Percentiles rank a stretch among this genome's conserved stretches.
phyloP scores from a whole-genome alignment of 2,113 vertebrate genomes.

The Gallinago undulata region DNA sequence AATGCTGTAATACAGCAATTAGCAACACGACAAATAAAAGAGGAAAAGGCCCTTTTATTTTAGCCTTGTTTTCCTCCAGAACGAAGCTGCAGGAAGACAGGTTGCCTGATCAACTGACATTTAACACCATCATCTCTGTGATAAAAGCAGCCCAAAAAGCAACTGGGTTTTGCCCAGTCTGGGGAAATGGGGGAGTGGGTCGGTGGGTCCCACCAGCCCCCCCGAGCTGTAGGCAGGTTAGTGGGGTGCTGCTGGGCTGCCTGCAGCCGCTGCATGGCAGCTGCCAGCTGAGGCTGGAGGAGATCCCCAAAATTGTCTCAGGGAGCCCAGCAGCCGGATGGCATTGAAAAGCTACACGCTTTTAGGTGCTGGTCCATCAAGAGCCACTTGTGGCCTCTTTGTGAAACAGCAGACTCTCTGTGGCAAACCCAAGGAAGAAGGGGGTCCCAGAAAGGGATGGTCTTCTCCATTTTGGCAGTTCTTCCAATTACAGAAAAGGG shows the following conservation, averaged over 20 bases:
- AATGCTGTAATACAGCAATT: conserved; percentile 72
- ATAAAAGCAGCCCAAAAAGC: neutral
- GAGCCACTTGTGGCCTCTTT: neutral
- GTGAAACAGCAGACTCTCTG: neutral
- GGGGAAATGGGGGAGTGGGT: neutral
- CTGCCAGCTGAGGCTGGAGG: neutral
- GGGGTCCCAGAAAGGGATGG: neutral
- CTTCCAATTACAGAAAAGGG: neutral
- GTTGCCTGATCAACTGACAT: neutral
- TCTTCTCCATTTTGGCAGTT: neutral
- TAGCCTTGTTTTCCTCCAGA: conserved; percentile 27
- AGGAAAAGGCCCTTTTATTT: conserved; percentile 15
- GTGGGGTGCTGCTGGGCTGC: neutral
- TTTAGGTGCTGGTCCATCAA: neutral
- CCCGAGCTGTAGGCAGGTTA: neutral
- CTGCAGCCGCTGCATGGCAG: neutral
- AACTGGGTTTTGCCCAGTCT: neutral
- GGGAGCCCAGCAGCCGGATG: neutral
- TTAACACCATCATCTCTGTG: neutral
- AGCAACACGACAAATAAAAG: conserved; percentile 66
- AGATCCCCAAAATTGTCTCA: neutral
- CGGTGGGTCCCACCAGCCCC: accelerated
- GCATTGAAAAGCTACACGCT: neutral
- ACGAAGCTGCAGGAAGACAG: neutral
- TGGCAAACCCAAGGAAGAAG: neutral